These are phyloP conservation scores for Anodontia alba DNA, from an alignment of 2,888 invertebrate species.

Conservation along the genomic window DNA sequence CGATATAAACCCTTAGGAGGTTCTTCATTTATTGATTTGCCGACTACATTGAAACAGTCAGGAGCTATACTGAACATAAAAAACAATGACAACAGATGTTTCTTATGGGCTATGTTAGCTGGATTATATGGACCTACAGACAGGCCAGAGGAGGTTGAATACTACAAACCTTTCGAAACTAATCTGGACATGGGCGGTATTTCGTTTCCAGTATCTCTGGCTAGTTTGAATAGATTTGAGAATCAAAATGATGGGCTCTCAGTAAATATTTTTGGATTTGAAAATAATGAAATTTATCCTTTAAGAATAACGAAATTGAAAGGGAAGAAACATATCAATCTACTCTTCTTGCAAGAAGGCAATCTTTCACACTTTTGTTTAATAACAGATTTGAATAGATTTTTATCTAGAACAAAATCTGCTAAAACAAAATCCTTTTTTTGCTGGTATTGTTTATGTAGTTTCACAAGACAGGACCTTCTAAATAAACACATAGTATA, in stretches of 20 bases:
- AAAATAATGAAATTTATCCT: slow-evolving; percentile 30
- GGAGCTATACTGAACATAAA: too few species aligned
- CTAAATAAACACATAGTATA: neutral
- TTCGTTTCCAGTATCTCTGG: slow-evolving; percentile 21
- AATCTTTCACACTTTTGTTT: slow-evolving; percentile 26
- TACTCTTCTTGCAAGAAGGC: slow-evolving; percentile 1
- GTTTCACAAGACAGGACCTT: slow-evolving; percentile 4
- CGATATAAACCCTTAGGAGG: slow-evolving; percentile 20
- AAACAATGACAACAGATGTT: slow-evolving; percentile 39
- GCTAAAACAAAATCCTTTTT: neutral
- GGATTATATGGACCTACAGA: neutral
- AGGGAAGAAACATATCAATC: slow-evolving; percentile 20
- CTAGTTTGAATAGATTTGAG: slow-evolving; percentile 38
- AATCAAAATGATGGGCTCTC: slow-evolving; percentile 36
- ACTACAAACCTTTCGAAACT: slow-evolving; percentile 20
- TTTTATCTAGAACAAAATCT: slow-evolving; percentile 17
- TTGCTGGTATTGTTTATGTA: slow-evolving; percentile 24
- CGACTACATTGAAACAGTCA: slow-evolving; percentile 11
- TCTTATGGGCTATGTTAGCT: slow-evolving; percentile 34
- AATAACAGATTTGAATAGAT: slow-evolving; percentile 5
- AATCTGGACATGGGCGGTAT: slow-evolving; percentile 26
- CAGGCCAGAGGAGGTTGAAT: slow-evolving; percentile 9
- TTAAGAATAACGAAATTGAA: slow-evolving; percentile 28
- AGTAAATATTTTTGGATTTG: slow-evolving; percentile 42
- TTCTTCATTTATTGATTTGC: slow-evolving; percentile 17